These are phyloP conservation scores for Brachyistius frenatus DNA, from an alignment of 2,113 vertebrate species.

Conservation along the genomic window DNA sequence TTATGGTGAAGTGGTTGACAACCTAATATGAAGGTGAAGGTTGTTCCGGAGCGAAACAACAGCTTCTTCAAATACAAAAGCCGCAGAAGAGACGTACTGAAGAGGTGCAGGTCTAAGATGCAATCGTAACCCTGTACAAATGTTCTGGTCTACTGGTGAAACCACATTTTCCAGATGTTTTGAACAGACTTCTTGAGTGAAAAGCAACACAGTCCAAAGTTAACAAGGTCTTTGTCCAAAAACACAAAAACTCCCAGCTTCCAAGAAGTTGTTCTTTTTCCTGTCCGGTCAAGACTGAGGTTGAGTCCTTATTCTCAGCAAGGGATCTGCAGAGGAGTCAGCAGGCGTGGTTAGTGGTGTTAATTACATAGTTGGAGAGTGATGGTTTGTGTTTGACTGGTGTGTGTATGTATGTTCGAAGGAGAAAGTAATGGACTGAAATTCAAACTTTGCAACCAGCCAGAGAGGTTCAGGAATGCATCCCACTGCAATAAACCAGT, in stretches of 20 bases:
- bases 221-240: conserved; percentile 63
- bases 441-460: conserved; percentile 20
- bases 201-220: conserved; percentile 56
- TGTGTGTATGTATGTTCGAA: conserved; percentile 20
- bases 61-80: conserved; percentile 12
- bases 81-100: conserved; percentile 1
- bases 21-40: too few species aligned
- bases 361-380: conserved; percentile 32
- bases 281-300: conserved; percentile 26
- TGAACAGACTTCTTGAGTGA: conserved; percentile 45
- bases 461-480: conserved; percentile 40
- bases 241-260: conserved; percentile 43
- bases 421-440: conserved; percentile 15
- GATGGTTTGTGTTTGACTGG: conserved; percentile 16
- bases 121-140: conserved; percentile 32
- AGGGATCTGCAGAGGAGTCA: conserved; percentile 18
- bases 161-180: conserved; percentile 75
- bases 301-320: conserved; percentile 15
- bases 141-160: conserved; percentile 50
- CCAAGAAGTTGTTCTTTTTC: conserved; percentile 48
- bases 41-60: neutral
- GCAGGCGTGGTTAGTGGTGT: conserved; percentile 34
- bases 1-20: too few species aligned
- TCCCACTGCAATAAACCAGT: neutral
- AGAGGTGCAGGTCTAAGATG: conserved; percentile 23